Conservation (phyloP, 2,888 invertebrate genomes). For the Syritta pipiens region DNA sequence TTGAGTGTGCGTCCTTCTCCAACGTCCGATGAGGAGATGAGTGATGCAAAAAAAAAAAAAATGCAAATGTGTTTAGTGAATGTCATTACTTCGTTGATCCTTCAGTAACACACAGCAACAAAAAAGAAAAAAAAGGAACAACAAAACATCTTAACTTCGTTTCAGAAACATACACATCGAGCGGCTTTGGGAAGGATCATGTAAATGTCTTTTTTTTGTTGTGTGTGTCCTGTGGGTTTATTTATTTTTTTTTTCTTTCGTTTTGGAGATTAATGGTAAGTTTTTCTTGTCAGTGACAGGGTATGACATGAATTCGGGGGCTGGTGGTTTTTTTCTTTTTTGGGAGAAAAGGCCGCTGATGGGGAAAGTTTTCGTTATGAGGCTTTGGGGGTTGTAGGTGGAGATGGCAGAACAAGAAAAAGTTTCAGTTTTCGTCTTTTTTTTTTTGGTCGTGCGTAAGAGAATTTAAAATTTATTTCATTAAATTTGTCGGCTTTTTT, state of each 20-base stretch:
- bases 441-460: too few relatives aligned
- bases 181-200: constrained; percentile 1
- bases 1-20: too few relatives aligned
- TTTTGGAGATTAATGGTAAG: constrained; percentile 12
- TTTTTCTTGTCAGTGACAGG: constrained; percentile 29
- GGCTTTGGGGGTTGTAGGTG: neutral
- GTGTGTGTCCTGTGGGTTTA: neutral
- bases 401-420: too few relatives aligned
- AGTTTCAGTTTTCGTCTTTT: too few relatives aligned
- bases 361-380: neutral
- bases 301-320: constrained; percentile 26
- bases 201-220: constrained; percentile 7
- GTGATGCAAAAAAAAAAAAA: neutral
- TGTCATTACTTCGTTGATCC: constrained; percentile 8
- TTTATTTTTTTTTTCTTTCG: neutral
- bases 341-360: neutral
- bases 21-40: neutral
- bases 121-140: neutral
- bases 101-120: too few relatives aligned
- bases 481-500: too few relatives aligned
- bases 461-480: too few relatives aligned
- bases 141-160: constrained; percentile 5
- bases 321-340: neutral
- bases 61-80: constrained; percentile 4
- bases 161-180: neutral